phyloP scores from a whole-genome alignment of 2,888 invertebrate species.

The Drosophila setosimentum region DNA sequence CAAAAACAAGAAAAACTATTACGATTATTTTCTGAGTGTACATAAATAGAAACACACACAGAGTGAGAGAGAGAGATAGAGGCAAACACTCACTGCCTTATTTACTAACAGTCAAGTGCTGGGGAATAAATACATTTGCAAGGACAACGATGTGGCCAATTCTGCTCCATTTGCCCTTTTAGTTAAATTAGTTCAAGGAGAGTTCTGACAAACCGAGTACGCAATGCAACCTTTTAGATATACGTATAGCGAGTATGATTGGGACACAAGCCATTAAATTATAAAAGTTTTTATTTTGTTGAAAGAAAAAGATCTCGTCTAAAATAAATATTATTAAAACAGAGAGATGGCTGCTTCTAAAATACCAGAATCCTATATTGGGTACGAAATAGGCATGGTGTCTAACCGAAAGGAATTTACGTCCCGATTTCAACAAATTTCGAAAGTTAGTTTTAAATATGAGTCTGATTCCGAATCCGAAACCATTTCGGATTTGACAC shows the following conservation, averaged over 20 bases:
- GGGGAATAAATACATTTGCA: slow-evolving; percentile 55
- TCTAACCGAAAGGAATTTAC: not conserved
- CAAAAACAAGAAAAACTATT: no score
- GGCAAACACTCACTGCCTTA: slow-evolving; percentile 14
- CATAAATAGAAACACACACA: slow-evolving; percentile 9
- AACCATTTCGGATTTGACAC: not conserved
- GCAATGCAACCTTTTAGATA: not conserved
- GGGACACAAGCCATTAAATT: not conserved
- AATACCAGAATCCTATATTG: not conserved
- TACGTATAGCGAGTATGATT: not conserved
- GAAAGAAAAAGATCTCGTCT: not conserved
- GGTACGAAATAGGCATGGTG: not conserved
- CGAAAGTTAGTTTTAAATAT: no score
- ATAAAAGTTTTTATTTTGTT: not conserved
- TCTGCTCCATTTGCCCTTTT: slow-evolving; percentile 50
- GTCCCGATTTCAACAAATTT: not conserved
- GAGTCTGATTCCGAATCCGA: not conserved
- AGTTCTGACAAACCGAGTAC: not conserved
- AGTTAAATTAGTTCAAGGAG: slow-evolving; percentile 48
- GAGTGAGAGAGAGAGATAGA: not conserved
- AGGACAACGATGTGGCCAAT: slow-evolving; percentile 57
- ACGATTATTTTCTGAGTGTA: not conserved
- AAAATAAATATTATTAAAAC: not conserved
- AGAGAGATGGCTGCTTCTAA: not conserved
- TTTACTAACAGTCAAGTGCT: slow-evolving; percentile 56